Conservation (phyloP, 2,113 vertebrate genomes). For the Chelonoidis abingdonii region DNA sequence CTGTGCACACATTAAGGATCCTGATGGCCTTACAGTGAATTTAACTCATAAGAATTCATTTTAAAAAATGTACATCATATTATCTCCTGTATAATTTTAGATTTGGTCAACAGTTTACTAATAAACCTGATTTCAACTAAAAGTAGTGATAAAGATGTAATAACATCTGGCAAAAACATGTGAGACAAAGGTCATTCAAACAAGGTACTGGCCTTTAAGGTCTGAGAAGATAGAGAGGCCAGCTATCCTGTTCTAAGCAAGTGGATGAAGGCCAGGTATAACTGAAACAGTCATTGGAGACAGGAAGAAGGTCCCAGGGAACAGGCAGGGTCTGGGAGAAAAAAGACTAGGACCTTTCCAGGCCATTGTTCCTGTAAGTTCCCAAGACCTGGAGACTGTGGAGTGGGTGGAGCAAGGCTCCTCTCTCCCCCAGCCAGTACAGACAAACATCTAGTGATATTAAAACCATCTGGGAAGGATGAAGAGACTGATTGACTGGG, state of each 20-base stretch:
- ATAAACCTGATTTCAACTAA: not conserved
- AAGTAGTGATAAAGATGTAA: not conserved
- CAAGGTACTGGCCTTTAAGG: not conserved
- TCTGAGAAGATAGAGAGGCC: not conserved
- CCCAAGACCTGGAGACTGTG: not conserved
- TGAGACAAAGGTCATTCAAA: not conserved
- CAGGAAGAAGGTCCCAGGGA: not conserved
- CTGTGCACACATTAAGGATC: not conserved
- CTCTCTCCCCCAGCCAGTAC: not conserved
- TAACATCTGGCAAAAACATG: accelerated
- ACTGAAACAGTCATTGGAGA: not conserved
- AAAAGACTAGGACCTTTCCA: not conserved
- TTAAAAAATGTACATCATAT: not conserved
- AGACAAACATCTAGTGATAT: too few species aligned
- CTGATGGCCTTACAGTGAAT: not conserved
- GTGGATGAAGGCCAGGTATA: not conserved
- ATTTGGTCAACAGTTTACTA: not conserved
- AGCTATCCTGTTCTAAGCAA: not conserved
- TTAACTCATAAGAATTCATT: not conserved
- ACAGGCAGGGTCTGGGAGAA: not conserved
- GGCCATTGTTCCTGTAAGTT: not conserved
- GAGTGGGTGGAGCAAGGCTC: too few species aligned
- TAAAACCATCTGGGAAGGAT: not conserved
- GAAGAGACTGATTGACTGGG: not conserved
- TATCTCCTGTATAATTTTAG: not conserved